Conservation (phyloP, 2,797 vertebrate genomes). For the Acipenser ruthenus region DNA sequence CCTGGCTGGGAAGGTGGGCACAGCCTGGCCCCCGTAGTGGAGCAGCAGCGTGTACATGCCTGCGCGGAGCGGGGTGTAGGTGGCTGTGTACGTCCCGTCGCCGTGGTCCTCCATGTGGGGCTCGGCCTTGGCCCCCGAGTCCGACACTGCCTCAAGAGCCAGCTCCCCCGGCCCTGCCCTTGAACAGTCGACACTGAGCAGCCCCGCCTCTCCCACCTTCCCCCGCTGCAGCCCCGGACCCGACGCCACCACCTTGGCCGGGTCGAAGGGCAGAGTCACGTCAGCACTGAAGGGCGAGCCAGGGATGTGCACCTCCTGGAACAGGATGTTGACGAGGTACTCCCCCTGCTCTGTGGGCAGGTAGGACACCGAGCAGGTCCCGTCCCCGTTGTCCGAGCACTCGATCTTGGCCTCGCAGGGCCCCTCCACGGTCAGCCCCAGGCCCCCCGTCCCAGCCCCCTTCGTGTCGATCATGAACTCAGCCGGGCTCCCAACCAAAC, state of each 20-base stretch:
- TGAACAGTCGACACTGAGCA: slow-evolving; percentile 80
- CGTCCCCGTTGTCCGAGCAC: slow-evolving; percentile 90
- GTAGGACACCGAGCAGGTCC: slow-evolving; percentile 94
- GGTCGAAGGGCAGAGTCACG: slow-evolving; percentile 83
- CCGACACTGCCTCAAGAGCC: slow-evolving; percentile 68
- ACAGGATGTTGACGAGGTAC: slow-evolving; percentile 94
- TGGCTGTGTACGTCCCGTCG: slow-evolving; percentile 80
- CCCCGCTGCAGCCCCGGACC: slow-evolving; percentile 81
- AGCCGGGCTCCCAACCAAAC: slow-evolving; percentile 78
- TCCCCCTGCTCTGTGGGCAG: slow-evolving; percentile 89
- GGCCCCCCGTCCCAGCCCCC: slow-evolving; percentile 85
- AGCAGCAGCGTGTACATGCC: slow-evolving; percentile 86
- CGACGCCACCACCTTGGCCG: slow-evolving; percentile 74
- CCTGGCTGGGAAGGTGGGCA: slow-evolving; percentile 77
- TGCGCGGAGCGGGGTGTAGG: slow-evolving; percentile 71
- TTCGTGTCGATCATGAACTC: slow-evolving; percentile 94
- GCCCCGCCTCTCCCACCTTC: slow-evolving; percentile 82
- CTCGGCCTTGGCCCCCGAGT: slow-evolving; percentile 71
- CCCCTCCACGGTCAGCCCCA: slow-evolving; percentile 92
- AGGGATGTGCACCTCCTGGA: slow-evolving; percentile 86
- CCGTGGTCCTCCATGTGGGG: slow-evolving; percentile 76
- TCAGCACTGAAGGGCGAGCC: slow-evolving; percentile 85
- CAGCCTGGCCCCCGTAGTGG: slow-evolving; percentile 76
- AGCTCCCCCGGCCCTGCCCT: slow-evolving; percentile 77
- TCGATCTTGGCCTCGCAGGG: slow-evolving; percentile 96